Conservation (phyloP, 2,888 invertebrate species). For the Eupeodes latifasciatus region DNA sequence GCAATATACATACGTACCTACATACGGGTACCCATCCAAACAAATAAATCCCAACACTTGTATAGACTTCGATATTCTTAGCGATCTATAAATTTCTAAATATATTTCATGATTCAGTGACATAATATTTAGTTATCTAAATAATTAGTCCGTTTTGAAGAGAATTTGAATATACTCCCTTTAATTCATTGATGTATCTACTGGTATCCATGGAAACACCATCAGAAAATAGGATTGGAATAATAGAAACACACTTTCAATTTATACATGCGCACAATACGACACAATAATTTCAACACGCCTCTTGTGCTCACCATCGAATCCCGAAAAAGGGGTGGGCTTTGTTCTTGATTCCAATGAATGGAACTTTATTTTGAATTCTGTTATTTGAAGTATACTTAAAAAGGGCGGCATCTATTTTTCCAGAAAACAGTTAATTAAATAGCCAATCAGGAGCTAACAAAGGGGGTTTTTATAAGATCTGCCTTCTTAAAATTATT, state of each 20-base stretch:
- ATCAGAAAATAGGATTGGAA: conserved; percentile 42
- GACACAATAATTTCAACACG: background rate
- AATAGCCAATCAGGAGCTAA: conserved; percentile 1
- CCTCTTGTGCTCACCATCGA: background rate
- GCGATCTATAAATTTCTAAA: background rate
- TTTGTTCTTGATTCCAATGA: conserved; percentile 1
- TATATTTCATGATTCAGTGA: conserved; percentile 8
- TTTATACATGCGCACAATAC: conserved; percentile 46
- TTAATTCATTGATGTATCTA: background rate
- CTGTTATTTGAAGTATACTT: background rate
- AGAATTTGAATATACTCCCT: background rate
- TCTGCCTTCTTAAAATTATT: background rate
- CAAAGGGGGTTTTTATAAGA: background rate
- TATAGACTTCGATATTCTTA: conserved; percentile 3
- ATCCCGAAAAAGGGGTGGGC: background rate
- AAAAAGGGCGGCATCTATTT: background rate
- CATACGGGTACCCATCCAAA: too few relatives aligned
- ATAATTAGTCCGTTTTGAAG: background rate
- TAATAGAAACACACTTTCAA: conserved; percentile 41
- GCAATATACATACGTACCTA: too few relatives aligned
- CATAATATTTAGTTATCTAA: background rate
- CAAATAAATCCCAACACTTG: background rate
- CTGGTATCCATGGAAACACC: conserved; percentile 68
- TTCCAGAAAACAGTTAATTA: background rate
- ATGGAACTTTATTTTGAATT: background rate